Evolutionary conservation across 2,888 invertebrate species (phyloP).

Genomic region (Caenorhabditis sp.): DNA sequence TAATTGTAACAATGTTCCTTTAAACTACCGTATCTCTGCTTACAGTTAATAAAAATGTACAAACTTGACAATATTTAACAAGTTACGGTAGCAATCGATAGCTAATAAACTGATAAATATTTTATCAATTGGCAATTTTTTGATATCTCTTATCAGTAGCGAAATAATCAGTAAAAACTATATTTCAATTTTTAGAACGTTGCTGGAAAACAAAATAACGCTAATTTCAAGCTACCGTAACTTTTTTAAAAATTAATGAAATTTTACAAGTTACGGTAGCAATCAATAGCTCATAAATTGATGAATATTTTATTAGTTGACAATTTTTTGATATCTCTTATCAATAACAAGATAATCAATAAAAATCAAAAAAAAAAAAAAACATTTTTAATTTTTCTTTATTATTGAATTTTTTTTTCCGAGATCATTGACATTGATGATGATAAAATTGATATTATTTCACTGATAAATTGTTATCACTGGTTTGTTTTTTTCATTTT

Average conservation of each 20-base stretch:
- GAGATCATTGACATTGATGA: no score
- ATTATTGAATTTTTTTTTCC: not conserved
- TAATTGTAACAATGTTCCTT: not conserved
- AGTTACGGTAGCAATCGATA: not conserved
- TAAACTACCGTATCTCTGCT: not conserved
- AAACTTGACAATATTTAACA: no score
- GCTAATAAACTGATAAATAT: not conserved
- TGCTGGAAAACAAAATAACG: no score
- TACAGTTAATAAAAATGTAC: not conserved
- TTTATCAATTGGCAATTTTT: constrained; percentile 1
- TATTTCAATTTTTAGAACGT: constrained; percentile 61
- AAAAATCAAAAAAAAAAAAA: not conserved
- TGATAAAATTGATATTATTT: not conserved
- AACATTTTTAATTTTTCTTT: not conserved
- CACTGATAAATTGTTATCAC: not conserved
- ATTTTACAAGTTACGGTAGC: not conserved
- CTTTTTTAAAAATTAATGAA: not conserved
- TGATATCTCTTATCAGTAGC: not conserved
- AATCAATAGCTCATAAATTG: not conserved
- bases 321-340: not conserved
- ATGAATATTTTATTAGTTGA: not conserved
- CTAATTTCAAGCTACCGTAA: not conserved
- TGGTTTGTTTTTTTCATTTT: not conserved
- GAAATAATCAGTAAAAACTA: not conserved
- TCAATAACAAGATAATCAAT: not conserved